Evolutionary conservation across 2,888 invertebrate species (phyloP).

Genomic region (Tachina grossa): DNA sequence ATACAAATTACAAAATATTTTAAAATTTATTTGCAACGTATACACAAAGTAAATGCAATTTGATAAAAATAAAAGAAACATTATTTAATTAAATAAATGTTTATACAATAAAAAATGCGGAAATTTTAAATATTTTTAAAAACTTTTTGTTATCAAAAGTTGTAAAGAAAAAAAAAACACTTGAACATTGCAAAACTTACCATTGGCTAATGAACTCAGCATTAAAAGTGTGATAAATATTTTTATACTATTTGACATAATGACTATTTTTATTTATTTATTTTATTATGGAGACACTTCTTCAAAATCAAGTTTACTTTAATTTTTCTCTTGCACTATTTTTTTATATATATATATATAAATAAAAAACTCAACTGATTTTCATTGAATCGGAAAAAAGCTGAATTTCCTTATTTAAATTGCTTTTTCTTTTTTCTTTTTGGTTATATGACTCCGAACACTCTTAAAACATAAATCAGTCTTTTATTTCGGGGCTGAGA

Average conservation of each 20-base stretch:
- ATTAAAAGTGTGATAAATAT: slow-evolving; percentile 56
- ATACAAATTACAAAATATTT: slow-evolving; percentile 48
- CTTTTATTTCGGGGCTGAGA: slow-evolving; percentile 39
- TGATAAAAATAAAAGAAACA: background rate
- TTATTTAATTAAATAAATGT: background rate
- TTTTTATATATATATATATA: slow-evolving; percentile 13
- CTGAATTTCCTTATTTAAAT: slow-evolving; percentile 62
- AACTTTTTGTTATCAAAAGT: too few relatives aligned
- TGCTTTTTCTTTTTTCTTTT: background rate
- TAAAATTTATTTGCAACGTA: slow-evolving; percentile 35
- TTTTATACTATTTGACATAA: slow-evolving; percentile 66
- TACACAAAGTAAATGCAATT: slow-evolving; percentile 5
- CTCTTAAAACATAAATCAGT: slow-evolving; percentile 65
- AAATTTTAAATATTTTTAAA: slow-evolving; percentile 10
- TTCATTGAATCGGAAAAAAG: slow-evolving; percentile 42
- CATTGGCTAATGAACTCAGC: slow-evolving; percentile 51
- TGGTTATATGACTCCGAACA: slow-evolving; percentile 15
- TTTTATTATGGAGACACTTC: background rate
- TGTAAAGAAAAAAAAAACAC: background rate
- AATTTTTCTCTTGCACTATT: background rate
- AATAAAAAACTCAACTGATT: slow-evolving; percentile 48
- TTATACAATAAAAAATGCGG: slow-evolving; percentile 3
- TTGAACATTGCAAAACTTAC: slow-evolving; percentile 47
- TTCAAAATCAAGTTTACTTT: slow-evolving; percentile 45
- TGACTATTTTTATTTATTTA: slow-evolving; percentile 60